A percentile compares a stretch with the other conserved stretches of the same genome.
phyloP scores from a whole-genome alignment of 2,797 vertebrate species.

The Xenopus petersii region DNA sequence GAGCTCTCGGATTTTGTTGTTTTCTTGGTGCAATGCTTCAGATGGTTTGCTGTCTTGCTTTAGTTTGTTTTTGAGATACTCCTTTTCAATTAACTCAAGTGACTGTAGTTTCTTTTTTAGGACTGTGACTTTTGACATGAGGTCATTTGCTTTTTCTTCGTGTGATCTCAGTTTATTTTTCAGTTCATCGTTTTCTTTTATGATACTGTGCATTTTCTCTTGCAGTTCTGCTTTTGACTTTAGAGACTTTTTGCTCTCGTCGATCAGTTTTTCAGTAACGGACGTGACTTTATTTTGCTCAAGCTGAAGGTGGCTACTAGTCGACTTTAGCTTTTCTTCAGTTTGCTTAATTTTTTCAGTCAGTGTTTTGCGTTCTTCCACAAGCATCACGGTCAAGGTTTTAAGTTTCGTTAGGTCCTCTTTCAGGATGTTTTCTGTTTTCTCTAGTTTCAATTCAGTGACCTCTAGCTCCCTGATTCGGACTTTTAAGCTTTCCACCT shows the following conservation, averaged over 20 bases:
- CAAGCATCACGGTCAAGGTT: conserved; percentile 92
- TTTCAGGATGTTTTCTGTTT: conserved; percentile 84
- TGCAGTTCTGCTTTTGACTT: conserved; percentile 90
- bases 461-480: conserved; percentile 85
- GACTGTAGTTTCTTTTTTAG: conserved; percentile 90
- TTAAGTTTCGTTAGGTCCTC: conserved; percentile 95
- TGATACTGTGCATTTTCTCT: conserved; percentile 83
- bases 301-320: conserved; percentile 82
- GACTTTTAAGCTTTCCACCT: conserved; percentile 83
- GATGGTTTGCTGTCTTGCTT: conserved; percentile 80
- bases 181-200: conserved; percentile 87
- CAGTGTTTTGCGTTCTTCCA: conserved; percentile 90
- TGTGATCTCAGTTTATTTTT: conserved; percentile 82
- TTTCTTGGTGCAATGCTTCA: conserved; percentile 82
- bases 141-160: conserved; percentile 85
- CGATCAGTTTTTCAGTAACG: conserved; percentile 90
- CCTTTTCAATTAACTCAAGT: conserved; percentile 84
- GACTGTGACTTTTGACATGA: conserved; percentile 84
- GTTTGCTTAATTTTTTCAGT: conserved; percentile 90
- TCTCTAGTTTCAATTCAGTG: conserved; percentile 81
- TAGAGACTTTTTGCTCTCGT: conserved; percentile 90
- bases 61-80: conserved; percentile 81
- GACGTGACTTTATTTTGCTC: conserved; percentile 90
- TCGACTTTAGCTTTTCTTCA: conserved; percentile 86
- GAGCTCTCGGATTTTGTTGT: conserved; percentile 94